Evolutionary conservation across 2,888 invertebrate species (phyloP), one percentile per base, ranked within the genome.

Genomic region (Agriopis leucophaearia): DNA sequence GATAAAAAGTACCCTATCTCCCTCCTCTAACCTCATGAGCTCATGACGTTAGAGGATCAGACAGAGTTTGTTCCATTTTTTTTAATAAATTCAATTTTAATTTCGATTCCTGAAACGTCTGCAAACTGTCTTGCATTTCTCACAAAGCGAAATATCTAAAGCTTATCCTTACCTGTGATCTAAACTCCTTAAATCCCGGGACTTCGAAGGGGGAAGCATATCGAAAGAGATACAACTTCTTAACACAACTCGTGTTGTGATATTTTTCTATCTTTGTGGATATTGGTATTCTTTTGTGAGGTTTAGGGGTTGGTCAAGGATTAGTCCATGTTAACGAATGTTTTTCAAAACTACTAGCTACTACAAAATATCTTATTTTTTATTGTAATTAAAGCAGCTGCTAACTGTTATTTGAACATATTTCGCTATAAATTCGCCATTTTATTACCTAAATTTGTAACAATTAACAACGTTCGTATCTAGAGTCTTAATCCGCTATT

Each of bases 191-290:
- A 16, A 16, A 45, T 45, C 57, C 57, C 57, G 10, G 47, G 36
- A 35, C 10, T 35, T n/a, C 18, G 44, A 15, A 15, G 36, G 15
- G 40, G 18, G 27, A 27, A 57, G 12, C 13, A 15, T 57, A 47
- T 15, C n/a, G 10, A 35, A 35, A 57, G 45, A 35, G 47, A 45
- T 57, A 57, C 45, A 45, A 35, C n/a, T 57, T 57, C 13, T 13
- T 47, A 12, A 36, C 27, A 45, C n/a, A 16, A 16, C 5, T 36
- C n/a, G 55, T 55, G n/a, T 48, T 48, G 8, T 36, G 27, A 48
- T 8, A n/a, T 44, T 44, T 63, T 47, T 47, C 36, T 1, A 12
- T 45, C 45, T 52, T 35, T 3, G n/a, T 48, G n/a, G 59, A 50
- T 8, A 40, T 40, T 50, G n/a, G 12, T 42, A 42, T 10, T 42